Evolutionary conservation across 2,888 invertebrate species (phyloP).

Genomic region (Caenorhabditis sp.): DNA sequence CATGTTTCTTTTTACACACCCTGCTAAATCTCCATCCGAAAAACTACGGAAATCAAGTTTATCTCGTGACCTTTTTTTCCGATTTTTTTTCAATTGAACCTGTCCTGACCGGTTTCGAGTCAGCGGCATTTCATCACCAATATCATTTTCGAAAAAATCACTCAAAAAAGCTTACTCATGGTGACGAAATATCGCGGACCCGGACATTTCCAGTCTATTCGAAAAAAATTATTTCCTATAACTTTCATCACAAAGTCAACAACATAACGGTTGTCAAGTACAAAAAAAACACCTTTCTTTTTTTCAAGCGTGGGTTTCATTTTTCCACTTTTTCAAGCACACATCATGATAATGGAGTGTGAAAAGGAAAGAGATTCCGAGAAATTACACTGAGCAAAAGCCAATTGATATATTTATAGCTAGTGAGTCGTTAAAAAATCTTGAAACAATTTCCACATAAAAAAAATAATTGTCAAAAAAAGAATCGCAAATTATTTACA

Average conservation of each 20-base stretch:
- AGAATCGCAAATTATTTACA: neutral
- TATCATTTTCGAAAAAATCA: no score
- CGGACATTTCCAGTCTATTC: no score
- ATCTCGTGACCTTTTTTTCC: no score
- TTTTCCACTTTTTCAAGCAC: neutral
- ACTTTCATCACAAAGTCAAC: neutral
- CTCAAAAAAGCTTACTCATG: no score
- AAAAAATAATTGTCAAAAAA: neutral
- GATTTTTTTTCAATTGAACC: no score
- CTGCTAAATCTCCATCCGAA: no score
- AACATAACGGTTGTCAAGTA: neutral
- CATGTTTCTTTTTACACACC: no score
- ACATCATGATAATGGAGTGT: neutral
- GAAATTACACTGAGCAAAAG: neutral
- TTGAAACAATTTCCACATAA: neutral
- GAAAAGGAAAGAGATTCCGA: neutral
- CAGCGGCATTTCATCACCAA: no score
- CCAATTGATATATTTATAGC: constrained; percentile 1
- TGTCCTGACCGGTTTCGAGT: no score
- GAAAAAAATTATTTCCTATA: neutral
- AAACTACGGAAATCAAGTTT: no score
- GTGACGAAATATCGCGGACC: no score
- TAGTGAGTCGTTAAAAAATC: neutral
- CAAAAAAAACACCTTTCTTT: neutral
- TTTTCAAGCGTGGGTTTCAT: neutral